Evolutionary conservation across 2,113 vertebrate genomes (phyloP), one percentile per base, ranked within the genome.

Genomic region (Cyanocitta stelleri): DNA sequence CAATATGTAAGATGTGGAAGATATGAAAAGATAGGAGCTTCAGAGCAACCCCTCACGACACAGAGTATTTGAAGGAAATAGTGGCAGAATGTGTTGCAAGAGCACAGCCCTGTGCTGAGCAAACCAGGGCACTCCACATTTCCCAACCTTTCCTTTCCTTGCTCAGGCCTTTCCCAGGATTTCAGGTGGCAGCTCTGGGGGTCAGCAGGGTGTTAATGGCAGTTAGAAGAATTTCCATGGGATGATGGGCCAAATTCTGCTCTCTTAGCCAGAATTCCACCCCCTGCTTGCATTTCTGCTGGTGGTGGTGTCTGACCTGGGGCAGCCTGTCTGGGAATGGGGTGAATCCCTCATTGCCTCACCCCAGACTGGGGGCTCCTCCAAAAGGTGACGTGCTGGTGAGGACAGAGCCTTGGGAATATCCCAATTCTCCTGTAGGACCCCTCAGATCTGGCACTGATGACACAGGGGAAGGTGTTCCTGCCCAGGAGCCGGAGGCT

Each of bases 371-470:
- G 29, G 52, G 19, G 13, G 35, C 24, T 30, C 4, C 64, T 48
- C 46, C 6, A 0, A 6, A 32, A 56, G n/a, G n/a, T 21, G 18
- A 6, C 7, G 22, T 7, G 4, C 19, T 26, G 30, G 22, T 24
- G n/a, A 56, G 74, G 51, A 5, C 37, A 78, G 84, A 17, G 11
- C 59, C 22, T 41, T 15, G 22, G 56, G 54, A 33, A 14, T 11
- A 16, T 18, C 71, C 46, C 64, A 37, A 0, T 29, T 39, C 8
- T 27, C 3, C 2, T 16, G 37, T 0, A 1, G 8, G 5, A 43
- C 4, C 44, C 35, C 46, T 10, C 46, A 16, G 35, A 3, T 15
- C 26, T 19, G 52, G 29, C 20, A 35, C 29, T 12, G 0, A 12
- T 8, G 52, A 1, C 49, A 11, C 51, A 13, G 27, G 33, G 49